Base-by-base conservation (phyloP, 1,140 invertebrate genomes). In the Trachymyrmex cornetzi region DNA sequence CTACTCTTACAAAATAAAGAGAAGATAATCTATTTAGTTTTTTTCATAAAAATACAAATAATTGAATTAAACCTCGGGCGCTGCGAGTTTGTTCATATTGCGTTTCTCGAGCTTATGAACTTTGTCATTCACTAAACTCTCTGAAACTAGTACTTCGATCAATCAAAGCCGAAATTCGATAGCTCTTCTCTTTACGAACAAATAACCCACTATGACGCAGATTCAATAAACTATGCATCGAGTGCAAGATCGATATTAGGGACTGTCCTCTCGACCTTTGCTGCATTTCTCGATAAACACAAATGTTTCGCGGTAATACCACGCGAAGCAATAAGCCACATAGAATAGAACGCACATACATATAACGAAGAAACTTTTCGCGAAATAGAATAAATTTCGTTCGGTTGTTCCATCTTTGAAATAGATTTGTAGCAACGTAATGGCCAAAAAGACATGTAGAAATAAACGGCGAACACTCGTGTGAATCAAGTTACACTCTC, bases 311-410 rank as follows among this genome's bases (percentile, higher is more conserved):
- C 16, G 50, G n/a, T 19, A 38, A 67, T 38, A n/a, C 9, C 4
- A 22, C 53, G 34, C 67, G 24, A 82, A 72, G 53, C 24, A 19
- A 22, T 22, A 34, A 59, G 22, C 44, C 34, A 34, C 38, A 50
- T 16, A 27, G 38, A 61, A 34, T 0, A 34, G 14, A 57, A 81
- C 19, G 24, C 3, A 59, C 71, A 71, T 57, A 53, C 22, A 72
- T 44, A 84, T 84, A 84, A 74, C 69, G 38, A 84, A 61, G 38
- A 24, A 84, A 84, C 19, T 44, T 84, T 63, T 84, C 55, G 38
- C 14, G 27, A 75, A 74, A 84, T 84, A 34, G 44, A 84, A 82
- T 82, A 72, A 74, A 61, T 75, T 61, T 61, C 9, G 27, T 24
- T 22, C 55, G 55, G 4, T 22, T 27, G 38, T 63, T 61, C 6